Conservation (phyloP, 37 sponge, comb jelly and placozoan species). For the Tethya wilhelma region DNA sequence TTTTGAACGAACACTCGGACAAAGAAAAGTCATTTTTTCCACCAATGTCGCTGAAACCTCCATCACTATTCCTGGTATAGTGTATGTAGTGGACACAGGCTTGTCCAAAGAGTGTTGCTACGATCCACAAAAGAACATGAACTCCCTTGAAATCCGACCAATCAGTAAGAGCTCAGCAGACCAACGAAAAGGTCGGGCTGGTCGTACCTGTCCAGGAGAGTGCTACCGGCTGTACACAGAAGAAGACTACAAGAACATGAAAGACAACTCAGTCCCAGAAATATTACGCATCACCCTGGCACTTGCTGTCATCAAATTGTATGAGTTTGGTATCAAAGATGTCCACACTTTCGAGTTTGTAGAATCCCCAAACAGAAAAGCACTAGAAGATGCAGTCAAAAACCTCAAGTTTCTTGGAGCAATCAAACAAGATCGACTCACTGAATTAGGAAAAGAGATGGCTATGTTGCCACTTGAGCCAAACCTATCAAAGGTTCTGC, state of each 20-base stretch:
- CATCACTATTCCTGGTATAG: slow-evolving; percentile 85
- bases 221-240: slow-evolving; percentile 77
- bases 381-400: slow-evolving; percentile 61
- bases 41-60: slow-evolving; percentile 95
- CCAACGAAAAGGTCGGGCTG: slow-evolving; percentile 86
- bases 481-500: slow-evolving; percentile 56
- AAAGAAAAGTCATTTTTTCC: slow-evolving; percentile 81
- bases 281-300: slow-evolving; percentile 69
- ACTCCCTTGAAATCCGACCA: slow-evolving; percentile 49
- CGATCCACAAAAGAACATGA: slow-evolving; percentile 77
- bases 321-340: slow-evolving; percentile 73
- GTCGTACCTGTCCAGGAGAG: slow-evolving; percentile 70
- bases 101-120: slow-evolving; percentile 71
- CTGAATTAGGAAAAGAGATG: slow-evolving; percentile 56
- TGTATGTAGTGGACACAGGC: slow-evolving; percentile 84
- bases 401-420: slow-evolving; percentile 74
- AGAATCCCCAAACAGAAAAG: slow-evolving; percentile 55
- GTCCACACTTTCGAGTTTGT: slow-evolving; percentile 74
- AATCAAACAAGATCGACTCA: slow-evolving; percentile 46
- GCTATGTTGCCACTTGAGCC: slow-evolving; percentile 74
- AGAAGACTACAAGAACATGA: slow-evolving; percentile 50
- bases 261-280: slow-evolving; percentile 55
- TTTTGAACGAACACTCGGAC: slow-evolving; percentile 27
- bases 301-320: slow-evolving; percentile 63
- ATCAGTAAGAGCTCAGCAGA: slow-evolving; percentile 83